These are phyloP conservation scores for Fulmarus glacialis DNA, from an alignment of 2,113 vertebrate species.

Conservation along the genomic window DNA sequence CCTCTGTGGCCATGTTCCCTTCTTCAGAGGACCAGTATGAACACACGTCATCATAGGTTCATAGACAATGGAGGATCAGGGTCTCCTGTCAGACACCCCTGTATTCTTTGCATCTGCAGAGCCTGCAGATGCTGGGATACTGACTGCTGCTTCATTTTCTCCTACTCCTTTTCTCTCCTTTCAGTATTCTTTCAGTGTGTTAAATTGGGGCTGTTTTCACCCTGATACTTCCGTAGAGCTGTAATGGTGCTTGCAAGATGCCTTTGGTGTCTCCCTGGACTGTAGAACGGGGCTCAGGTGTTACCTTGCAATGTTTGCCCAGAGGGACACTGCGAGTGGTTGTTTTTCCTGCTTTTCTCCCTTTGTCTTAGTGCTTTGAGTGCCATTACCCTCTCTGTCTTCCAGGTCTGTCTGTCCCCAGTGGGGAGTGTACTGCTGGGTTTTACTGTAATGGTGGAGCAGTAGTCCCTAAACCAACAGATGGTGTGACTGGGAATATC, in stretches of 20 bases:
- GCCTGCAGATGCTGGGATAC: neutral
- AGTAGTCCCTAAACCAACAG: constrained; percentile 77
- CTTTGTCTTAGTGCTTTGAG: neutral
- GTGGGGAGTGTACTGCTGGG: constrained; percentile 84
- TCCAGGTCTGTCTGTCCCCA: constrained; percentile 83
- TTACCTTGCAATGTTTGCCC: neutral
- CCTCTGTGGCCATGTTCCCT: neutral
- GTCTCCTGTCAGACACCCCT: neutral
- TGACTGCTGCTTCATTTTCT: neutral
- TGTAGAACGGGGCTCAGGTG: neutral
- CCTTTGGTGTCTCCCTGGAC: neutral
- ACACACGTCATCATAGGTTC: neutral
- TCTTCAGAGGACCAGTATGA: neutral
- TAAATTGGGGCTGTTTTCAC: neutral
- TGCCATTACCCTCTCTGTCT: neutral
- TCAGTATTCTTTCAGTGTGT: neutral
- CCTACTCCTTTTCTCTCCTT: neutral
- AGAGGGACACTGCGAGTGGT: neutral
- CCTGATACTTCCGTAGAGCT: rapidly evolving
- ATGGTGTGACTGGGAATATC: constrained; percentile 81
- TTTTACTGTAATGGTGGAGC: constrained; percentile 86
- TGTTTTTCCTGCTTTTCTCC: neutral
- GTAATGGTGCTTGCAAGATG: neutral
- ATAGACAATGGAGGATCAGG: neutral
- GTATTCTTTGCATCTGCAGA: neutral